Base-by-base conservation (phyloP, 1,140 invertebrate genomes). In the Drosophila burlai region DNA sequence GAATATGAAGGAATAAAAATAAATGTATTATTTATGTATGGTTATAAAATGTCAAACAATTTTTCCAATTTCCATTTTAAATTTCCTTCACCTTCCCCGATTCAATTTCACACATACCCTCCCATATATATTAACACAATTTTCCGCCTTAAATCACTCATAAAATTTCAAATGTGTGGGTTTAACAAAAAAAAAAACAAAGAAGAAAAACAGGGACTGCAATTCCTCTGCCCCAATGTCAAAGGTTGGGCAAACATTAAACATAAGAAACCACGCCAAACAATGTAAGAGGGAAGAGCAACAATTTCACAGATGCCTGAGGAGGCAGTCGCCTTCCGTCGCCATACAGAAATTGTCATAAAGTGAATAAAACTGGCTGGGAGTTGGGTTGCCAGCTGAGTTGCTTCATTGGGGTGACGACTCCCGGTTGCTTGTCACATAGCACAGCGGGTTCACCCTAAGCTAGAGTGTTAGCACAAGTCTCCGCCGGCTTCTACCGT, bases 361-460 rank as follows among this genome's bases (percentile, higher is more conserved):
- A 83, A 78, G 73, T 81, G 73, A 76, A 65, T 67, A 64, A 87
- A 85, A 86, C 75, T 76, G 65, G 31, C 49, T 59, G 64, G 59
- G 26, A 40, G n/a, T n/a, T 18, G 45, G 29, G 29, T 42, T 80
- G 62, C 80, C 80, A 80, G 55, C 80, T 69, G 80, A 82, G 76
- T 26, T 58, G 42, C 71, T 61, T 62, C 65, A 40, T 52, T 71
- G 80, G 80, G 76, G 61, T 84, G 77, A 58, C 47, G 47, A 49
- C 64, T 69, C 29, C 49, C 83, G 59, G 64, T 75, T 69, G 67
- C 71, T 87, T 86, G 83, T 83, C 83, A 86, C 43, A 83, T 80
- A 62, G 83, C 83, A 69, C 73, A 73, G 73, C 71, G 50, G 59
- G 52, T 43, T 42, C 59, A 61, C 71, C 45, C 67, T 31, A 61